These are phyloP conservation scores for Scaptomyza flava DNA, from an alignment of 2,888 invertebrate genomes.

Conservation along the genomic window DNA sequence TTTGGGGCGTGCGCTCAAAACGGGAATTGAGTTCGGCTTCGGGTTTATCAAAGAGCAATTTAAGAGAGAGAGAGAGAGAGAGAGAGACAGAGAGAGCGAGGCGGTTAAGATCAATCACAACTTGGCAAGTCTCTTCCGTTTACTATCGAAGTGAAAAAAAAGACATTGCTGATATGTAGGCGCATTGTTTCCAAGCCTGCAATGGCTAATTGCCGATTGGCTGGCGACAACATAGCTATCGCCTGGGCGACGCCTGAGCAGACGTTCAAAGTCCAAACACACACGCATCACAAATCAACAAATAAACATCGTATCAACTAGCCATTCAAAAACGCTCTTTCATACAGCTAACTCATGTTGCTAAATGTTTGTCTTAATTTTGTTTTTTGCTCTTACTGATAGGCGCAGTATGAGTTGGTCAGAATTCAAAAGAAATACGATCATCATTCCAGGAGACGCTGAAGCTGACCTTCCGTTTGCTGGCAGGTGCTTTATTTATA, in stretches of 20 bases:
- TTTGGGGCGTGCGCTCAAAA: slow-evolving; percentile 30
- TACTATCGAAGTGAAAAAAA: slow-evolving; percentile 19
- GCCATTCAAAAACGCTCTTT: slow-evolving; percentile 1
- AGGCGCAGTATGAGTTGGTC: slow-evolving; percentile 37
- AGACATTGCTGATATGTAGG: slow-evolving; percentile 1
- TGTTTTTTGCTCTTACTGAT: slow-evolving; percentile 36
- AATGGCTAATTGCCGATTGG: slow-evolving; percentile 41
- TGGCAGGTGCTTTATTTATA: slow-evolving; percentile 36
- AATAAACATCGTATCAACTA: slow-evolving; percentile 8
- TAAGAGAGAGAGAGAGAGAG: background rate
- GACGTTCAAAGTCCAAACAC: slow-evolving; percentile 70
- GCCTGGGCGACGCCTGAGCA: slow-evolving; percentile 34
- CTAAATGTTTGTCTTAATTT: background rate
- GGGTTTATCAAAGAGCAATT: slow-evolving; percentile 35
- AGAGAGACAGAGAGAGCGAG: too few relatives aligned
- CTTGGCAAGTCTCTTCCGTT: slow-evolving; percentile 2
- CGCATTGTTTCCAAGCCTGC: slow-evolving; percentile 4
- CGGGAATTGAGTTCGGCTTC: background rate
- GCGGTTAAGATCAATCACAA: slow-evolving; percentile 6
- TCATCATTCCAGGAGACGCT: slow-evolving; percentile 26
- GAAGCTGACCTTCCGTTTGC: slow-evolving; percentile 22
- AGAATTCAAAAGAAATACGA: slow-evolving; percentile 22
- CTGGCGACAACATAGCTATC: slow-evolving; percentile 22
- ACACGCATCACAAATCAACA: background rate
- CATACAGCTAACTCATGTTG: slow-evolving; percentile 61